These are phyloP conservation scores for Campylomormyrus tamandua DNA, from an alignment of 2,113 vertebrate species.

Conservation along the genomic window DNA sequence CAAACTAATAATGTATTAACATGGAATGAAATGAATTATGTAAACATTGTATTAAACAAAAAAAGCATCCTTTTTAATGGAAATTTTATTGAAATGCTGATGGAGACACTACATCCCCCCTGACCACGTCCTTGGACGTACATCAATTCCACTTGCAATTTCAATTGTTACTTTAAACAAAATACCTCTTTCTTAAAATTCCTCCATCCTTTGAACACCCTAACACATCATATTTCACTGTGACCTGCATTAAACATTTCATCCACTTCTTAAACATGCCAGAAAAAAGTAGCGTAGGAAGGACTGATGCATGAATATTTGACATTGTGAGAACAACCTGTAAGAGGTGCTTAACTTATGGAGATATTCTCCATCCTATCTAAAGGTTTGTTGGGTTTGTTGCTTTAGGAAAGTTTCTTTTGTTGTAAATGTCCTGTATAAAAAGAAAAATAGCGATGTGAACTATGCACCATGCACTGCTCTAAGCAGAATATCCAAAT, in stretches of 20 bases:
- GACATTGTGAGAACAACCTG: background rate
- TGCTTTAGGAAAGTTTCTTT: background rate
- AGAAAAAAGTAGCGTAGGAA: background rate
- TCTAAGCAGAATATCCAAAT: background rate
- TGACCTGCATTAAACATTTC: background rate
- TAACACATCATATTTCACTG: background rate
- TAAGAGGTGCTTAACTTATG: background rate
- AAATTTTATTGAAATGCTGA: constrained; percentile 1
- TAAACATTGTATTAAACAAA: background rate
- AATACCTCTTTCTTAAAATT: background rate
- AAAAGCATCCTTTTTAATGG: background rate
- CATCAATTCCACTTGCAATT: background rate
- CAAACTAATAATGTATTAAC: background rate
- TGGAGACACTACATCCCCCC: background rate
- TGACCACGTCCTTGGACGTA: background rate
- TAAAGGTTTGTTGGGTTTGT: background rate
- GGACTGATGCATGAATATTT: background rate
- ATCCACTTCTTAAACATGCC: background rate
- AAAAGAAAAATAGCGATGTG: background rate
- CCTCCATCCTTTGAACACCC: background rate
- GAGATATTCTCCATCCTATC: background rate
- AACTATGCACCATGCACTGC: background rate
- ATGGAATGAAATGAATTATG: background rate
- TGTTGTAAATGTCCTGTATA: background rate
- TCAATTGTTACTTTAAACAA: background rate